A percentile compares a stretch with the other conserved stretches of the same genome.
Conservation (phyloP, 1,140 invertebrate genomes). For the Penaeus indicus region DNA sequence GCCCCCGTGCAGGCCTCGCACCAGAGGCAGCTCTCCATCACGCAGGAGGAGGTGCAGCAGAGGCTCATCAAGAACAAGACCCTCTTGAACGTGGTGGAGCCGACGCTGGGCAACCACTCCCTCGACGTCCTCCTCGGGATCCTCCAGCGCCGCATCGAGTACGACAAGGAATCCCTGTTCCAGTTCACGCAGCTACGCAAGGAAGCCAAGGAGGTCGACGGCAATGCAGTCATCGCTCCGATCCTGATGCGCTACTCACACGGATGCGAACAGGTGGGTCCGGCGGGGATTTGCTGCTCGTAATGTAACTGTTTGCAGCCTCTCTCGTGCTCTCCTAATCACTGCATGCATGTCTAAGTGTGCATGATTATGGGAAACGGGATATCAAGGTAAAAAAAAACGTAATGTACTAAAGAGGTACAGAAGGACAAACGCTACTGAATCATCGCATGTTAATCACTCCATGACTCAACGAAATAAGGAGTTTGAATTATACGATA, state of each 20-base stretch:
- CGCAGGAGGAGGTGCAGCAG: conserved; percentile 84
- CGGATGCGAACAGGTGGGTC: conserved; percentile 79
- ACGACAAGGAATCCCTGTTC: conserved; percentile 80
- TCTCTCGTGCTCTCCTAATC: too few relatives aligned
- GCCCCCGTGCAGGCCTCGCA: conserved; percentile 90
- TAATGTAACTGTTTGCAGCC: too few relatives aligned
- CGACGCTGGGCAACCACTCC: conserved; percentile 74
- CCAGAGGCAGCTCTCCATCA: conserved; percentile 87
- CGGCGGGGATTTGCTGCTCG: too few relatives aligned
- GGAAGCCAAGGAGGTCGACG: conserved; percentile 77
- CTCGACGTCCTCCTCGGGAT: conserved; percentile 76
- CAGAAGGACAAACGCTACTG: too few relatives aligned
- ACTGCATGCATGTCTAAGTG: too few relatives aligned
- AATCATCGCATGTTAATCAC: too few relatives aligned
- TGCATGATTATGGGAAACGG: too few relatives aligned
- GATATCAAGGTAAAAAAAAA: too few relatives aligned
- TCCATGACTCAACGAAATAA: too few relatives aligned
- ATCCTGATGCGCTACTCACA: conserved; percentile 86
- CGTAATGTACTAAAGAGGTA: too few relatives aligned
- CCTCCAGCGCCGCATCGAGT: conserved; percentile 77
- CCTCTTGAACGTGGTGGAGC: conserved; percentile 86
- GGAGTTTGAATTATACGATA: too few relatives aligned
- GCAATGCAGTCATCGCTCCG: conserved; percentile 76
- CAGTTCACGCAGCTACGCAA: conserved; percentile 80
- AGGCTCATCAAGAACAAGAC: conserved; percentile 93